Conservation (phyloP, 2,888 invertebrate genomes). For the Anorthoa munda region DNA sequence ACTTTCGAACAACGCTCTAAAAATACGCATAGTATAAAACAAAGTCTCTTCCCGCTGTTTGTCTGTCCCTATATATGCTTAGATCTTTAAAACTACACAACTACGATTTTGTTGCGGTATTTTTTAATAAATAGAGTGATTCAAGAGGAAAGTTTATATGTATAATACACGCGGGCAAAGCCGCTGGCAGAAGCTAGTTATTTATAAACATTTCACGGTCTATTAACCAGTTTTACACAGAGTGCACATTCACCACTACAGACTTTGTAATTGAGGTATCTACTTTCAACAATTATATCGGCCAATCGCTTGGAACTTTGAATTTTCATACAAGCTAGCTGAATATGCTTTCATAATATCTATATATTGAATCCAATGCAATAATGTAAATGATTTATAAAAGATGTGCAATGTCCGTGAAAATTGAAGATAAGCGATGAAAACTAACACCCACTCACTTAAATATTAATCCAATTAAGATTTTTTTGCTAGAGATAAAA, state of each 20-base stretch:
- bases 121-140: too few species aligned
- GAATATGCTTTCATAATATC: neutral
- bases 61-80: too few species aligned
- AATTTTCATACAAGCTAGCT: neutral
- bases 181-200: too few species aligned
- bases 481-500: constrained; percentile 26
- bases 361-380: neutral
- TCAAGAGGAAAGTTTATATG: too few species aligned
- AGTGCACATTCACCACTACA: neutral
- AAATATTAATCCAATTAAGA: constrained; percentile 12
- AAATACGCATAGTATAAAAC: too few species aligned
- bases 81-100: too few species aligned
- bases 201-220: neutral
- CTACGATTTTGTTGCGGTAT: too few species aligned
- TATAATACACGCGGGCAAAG: too few species aligned
- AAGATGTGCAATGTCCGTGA: constrained; percentile 6
- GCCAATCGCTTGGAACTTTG: neutral
- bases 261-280: neutral
- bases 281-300: neutral
- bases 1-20: neutral
- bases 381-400: neutral
- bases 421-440: neutral
- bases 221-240: constrained; percentile 1
- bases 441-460: constrained; percentile 6
- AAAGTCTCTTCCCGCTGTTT: too few species aligned